These are phyloP conservation scores for Oxygymnocypris stewartii DNA, from an alignment of 2,113 vertebrate genomes.

Conservation along the genomic window DNA sequence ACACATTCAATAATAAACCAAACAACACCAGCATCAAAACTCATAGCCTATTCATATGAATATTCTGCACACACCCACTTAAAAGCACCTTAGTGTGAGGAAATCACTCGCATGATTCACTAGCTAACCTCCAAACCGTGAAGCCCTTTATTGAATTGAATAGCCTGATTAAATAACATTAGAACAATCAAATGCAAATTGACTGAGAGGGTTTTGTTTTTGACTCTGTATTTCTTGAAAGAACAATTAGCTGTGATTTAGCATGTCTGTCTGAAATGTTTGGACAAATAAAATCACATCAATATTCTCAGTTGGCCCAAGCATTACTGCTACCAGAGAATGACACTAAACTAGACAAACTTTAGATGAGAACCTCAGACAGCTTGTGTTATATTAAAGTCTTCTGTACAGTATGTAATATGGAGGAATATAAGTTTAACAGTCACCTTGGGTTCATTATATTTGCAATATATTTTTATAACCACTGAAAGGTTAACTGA, in stretches of 20 bases:
- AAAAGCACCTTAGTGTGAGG: neutral
- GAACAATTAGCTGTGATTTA: conserved; percentile 64
- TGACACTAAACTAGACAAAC: conserved; percentile 37
- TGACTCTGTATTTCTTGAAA: conserved; percentile 53
- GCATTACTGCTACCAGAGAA: conserved; percentile 61
- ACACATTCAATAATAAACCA: neutral
- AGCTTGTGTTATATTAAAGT: neutral
- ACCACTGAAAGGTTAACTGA: neutral
- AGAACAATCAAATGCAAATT: conserved; percentile 60
- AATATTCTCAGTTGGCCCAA: conserved; percentile 67
- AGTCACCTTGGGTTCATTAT: neutral
- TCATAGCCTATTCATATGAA: neutral
- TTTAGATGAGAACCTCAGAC: conserved; percentile 14
- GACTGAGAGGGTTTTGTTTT: conserved; percentile 58
- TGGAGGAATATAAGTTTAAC: neutral
- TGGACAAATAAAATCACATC: conserved; percentile 66
- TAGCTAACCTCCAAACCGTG: conserved; percentile 10
- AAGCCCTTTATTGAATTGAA: conserved; percentile 53
- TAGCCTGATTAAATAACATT: conserved; percentile 56
- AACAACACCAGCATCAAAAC: neutral
- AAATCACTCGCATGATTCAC: conserved; percentile 5
- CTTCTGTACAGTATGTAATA: neutral
- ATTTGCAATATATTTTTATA: neutral
- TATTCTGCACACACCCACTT: neutral
- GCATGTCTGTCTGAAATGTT: conserved; percentile 59